Base-by-base conservation (phyloP, 2,113 vertebrate genomes). In the Perognathus longimembris region DNA sequence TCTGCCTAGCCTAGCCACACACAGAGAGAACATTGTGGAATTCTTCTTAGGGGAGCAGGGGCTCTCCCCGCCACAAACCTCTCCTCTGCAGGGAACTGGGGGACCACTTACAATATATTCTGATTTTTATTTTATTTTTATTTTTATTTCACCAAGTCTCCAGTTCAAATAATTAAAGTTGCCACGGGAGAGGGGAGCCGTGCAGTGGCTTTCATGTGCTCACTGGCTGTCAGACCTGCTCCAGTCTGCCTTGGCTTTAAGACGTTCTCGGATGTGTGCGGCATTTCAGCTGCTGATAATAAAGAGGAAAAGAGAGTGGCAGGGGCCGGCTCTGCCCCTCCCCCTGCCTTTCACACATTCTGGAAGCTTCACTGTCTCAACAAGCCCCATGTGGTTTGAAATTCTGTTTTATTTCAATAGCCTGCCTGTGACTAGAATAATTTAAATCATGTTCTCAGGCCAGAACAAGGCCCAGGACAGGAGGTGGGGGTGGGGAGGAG, bases 391-490 rank as follows among this genome's bases (percentile, higher is more conserved):
- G 96, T 81, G 97, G 97, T 96, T 98, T 97, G 90, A 96, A 93
- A 97, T 97, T 97, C 97, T 96, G 90, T 98, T 98, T 98, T 96
- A 97, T 97, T 97, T 97, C 96, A 98, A 97, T 97, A 97, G 97
- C 97, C 96, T 97, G 95, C 96, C 96, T 97, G 94, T 98, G 97
- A 96, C 88, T 89, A 92, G 98, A 98, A 97, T 98, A 97, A 97
- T 97, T 98, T 97, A 97, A 97, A 96, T 90, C 79, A 7, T 54
- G 71, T 97, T 97, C 96, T 96, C 94, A 96, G 92, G 82, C 85
- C 73, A 91, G 88, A 93, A 93, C 57, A 94, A 94, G 92, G 88
- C 63, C 81, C 78, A 93, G 54, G 73, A 89, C 14, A 67, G 78
- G 73, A 1, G 5, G 20, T 61, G 59, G 59, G 59, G 9, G 3